phyloP scores from a whole-genome alignment of 2,888 invertebrate genomes.

The Lacanobia oleracea region DNA sequence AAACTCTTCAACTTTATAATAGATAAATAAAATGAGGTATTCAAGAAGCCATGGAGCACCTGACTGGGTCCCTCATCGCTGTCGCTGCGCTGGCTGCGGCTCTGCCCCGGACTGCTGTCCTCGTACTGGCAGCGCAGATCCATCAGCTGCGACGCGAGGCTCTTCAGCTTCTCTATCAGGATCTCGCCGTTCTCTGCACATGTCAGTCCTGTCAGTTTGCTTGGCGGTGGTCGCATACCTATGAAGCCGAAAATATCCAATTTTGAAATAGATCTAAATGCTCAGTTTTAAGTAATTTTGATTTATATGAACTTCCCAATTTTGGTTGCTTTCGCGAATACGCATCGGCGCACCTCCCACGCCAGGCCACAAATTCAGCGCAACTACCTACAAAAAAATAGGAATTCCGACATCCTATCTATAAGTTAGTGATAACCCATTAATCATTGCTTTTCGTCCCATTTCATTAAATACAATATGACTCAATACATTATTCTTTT shows the following conservation, averaged over 20 bases:
- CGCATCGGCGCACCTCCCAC: no score
- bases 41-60: neutral
- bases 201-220: constrained; percentile 80
- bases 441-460: no score
- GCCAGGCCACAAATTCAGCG: no score
- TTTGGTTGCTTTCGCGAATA: no score
- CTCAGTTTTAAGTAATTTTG: neutral
- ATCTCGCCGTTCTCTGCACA: constrained; percentile 84
- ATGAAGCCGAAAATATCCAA: neutral
- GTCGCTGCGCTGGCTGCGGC: constrained; percentile 58
- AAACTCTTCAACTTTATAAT: no score
- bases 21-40: no score
- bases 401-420: no score
- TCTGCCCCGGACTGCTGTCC: constrained; percentile 64
- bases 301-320: neutral
- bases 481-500: no score
- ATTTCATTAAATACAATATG: no score
- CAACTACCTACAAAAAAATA: no score
- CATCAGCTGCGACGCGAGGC: constrained; percentile 81
- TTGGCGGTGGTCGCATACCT: constrained; percentile 83
- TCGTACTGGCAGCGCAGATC: constrained; percentile 64
- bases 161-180: constrained; percentile 83
- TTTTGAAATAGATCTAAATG: no score
- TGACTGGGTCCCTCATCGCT: constrained; percentile 76
- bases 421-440: no score